Evolutionary conservation across 2,888 invertebrate species (phyloP).

Genomic region (Apamea epomidion): DNA sequence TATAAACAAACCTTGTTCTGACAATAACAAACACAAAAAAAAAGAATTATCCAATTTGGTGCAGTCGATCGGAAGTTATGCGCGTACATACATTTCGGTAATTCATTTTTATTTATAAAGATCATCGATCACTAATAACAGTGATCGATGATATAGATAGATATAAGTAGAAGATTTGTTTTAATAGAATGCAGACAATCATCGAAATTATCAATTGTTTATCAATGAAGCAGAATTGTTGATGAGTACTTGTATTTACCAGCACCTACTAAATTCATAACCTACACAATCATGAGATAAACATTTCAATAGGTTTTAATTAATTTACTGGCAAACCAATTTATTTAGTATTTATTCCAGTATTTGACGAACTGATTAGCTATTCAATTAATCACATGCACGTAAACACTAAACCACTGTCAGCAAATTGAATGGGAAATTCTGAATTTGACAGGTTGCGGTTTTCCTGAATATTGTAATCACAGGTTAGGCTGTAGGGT

Average conservation of each 20-base stretch:
- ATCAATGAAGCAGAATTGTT: neutral
- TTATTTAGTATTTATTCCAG: slow-evolving; percentile 5
- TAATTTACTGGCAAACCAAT: slow-evolving; percentile 5
- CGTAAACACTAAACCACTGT: slow-evolving; percentile 9
- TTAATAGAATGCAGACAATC: neutral
- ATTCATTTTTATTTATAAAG: too few species aligned
- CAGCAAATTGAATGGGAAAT: slow-evolving; percentile 15
- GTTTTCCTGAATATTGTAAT: slow-evolving; percentile 30
- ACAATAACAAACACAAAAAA: too few species aligned
- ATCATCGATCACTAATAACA: too few species aligned
- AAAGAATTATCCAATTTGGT: too few species aligned
- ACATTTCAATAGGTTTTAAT: slow-evolving; percentile 14
- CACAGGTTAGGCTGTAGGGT: neutral
- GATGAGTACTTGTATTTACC: neutral
- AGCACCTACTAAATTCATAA: neutral
- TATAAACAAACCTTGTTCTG: too few species aligned
- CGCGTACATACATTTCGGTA: too few species aligned
- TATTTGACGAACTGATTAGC: slow-evolving; percentile 15
- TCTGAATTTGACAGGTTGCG: slow-evolving; percentile 36
- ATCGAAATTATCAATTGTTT: slow-evolving; percentile 5
- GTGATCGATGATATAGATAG: too few species aligned
- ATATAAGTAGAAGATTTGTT: neutral
- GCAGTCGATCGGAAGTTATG: too few species aligned
- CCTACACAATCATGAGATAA: neutral
- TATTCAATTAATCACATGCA: slow-evolving; percentile 22